phyloP scores from a whole-genome alignment of 2,797 vertebrate species.

The Parauchenoglanis ngamensis region DNA sequence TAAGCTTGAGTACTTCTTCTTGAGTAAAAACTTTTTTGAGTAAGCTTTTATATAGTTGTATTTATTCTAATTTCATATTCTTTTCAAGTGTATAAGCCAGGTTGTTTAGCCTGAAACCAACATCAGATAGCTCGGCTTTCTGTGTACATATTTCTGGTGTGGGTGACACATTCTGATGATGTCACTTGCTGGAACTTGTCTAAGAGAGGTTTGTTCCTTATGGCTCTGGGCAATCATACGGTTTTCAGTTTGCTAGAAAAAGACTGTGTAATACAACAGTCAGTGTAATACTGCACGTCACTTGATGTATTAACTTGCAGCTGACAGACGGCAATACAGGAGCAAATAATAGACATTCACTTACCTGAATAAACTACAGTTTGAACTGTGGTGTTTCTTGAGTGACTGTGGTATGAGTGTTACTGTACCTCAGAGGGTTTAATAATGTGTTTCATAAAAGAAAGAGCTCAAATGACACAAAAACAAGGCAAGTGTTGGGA shows the following conservation, averaged over 20 bases:
- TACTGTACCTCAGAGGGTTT: not conserved
- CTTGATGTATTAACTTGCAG: slow-evolving; percentile 19
- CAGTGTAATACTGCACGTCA: slow-evolving; percentile 29
- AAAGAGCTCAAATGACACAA: not conserved
- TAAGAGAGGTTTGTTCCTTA: slow-evolving; percentile 25
- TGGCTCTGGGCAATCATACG: slow-evolving; percentile 18
- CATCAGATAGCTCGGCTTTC: not conserved
- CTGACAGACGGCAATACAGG: not conserved
- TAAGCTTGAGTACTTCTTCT: not conserved
- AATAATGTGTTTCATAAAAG: not conserved
- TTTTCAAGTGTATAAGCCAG: not conserved
- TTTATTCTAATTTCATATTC: not conserved
- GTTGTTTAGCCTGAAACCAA: not conserved
- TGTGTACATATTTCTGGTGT: not conserved
- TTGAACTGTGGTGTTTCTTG: not conserved
- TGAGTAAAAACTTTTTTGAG: not conserved
- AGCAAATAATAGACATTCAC: no score
- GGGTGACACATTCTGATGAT: slow-evolving; percentile 14
- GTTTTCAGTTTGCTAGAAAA: slow-evolving; percentile 18
- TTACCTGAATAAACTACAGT: not conserved
- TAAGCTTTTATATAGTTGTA: not conserved
- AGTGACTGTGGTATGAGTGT: not conserved
- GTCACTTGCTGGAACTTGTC: slow-evolving; percentile 13
- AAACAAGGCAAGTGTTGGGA: not conserved
- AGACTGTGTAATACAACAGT: not conserved